Conservation (phyloP, 2,113 vertebrate species). For the Pedetes capensis region DNA sequence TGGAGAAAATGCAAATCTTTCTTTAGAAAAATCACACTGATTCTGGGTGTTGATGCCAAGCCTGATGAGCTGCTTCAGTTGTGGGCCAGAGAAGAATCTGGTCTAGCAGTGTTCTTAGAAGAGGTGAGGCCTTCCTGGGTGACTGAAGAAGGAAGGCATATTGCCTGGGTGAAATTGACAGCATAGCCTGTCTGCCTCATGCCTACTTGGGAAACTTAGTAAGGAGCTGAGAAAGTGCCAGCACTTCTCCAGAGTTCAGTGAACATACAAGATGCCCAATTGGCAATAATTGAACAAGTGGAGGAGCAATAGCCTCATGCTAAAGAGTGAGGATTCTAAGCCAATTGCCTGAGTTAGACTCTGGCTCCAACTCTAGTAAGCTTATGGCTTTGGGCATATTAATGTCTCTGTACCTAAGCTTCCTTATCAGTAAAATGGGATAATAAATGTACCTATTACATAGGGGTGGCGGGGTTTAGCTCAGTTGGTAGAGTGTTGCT, state of each 20-base stretch:
- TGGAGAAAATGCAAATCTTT: constrained; percentile 23
- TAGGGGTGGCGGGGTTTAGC: too few species aligned
- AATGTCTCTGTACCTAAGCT: background rate
- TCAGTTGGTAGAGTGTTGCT: too few species aligned
- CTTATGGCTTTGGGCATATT: background rate
- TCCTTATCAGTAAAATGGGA: background rate
- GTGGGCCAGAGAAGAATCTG: background rate
- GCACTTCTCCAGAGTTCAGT: background rate
- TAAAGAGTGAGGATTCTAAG: background rate
- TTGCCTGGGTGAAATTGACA: background rate
- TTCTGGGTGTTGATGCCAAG: background rate
- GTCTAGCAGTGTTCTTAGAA: background rate
- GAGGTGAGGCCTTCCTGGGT: background rate
- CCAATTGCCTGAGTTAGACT: background rate
- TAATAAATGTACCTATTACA: background rate
- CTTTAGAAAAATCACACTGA: background rate
- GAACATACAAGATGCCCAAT: background rate
- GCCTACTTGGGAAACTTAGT: background rate
- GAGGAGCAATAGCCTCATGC: background rate
- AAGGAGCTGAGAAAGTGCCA: background rate
- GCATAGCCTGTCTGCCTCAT: background rate
- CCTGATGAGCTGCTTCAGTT: background rate
- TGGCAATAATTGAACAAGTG: background rate
- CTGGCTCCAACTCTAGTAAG: background rate
- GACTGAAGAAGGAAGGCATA: background rate